A percentile compares a stretch with the other conserved stretches of the same genome.
Conservation (phyloP, 2,797 vertebrate genomes). For the Anableps anableps region DNA sequence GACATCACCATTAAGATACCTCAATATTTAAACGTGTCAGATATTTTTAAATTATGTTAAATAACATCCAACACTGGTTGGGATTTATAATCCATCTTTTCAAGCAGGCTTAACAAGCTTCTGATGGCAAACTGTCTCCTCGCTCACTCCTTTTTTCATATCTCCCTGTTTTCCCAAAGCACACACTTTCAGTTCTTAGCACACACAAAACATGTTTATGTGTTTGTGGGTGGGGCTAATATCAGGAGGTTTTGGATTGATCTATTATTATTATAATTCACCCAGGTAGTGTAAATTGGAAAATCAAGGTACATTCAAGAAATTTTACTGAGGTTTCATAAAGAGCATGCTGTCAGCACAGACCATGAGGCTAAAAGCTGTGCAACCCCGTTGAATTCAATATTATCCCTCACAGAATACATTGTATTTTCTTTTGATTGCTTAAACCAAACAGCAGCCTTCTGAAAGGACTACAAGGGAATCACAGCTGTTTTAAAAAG, state of each 20-base stretch:
- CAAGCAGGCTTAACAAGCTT: slow-evolving; percentile 20
- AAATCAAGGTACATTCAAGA: neutral
- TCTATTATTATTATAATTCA: slow-evolving; percentile 3
- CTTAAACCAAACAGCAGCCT: slow-evolving; percentile 22
- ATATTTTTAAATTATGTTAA: slow-evolving; percentile 14
- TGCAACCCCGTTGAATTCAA: slow-evolving; percentile 43
- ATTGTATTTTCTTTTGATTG: slow-evolving; percentile 8
- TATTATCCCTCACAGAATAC: slow-evolving; percentile 17
- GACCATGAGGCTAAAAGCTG: slow-evolving; percentile 37
- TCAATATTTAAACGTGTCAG: slow-evolving; percentile 8
- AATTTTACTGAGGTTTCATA: slow-evolving; percentile 17
- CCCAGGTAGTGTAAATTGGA: slow-evolving; percentile 4
- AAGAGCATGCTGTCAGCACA: slow-evolving; percentile 6
- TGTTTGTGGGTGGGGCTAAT: neutral
- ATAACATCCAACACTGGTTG: slow-evolving; percentile 4
- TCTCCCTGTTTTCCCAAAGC: slow-evolving; percentile 4
- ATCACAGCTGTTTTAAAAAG: neutral
- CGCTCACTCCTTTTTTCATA: slow-evolving; percentile 1
- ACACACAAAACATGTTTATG: neutral
- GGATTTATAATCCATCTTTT: slow-evolving; percentile 33
- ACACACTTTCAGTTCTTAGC: slow-evolving; percentile 20
- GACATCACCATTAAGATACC: neutral
- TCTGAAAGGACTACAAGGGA: slow-evolving; percentile 8
- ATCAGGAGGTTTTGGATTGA: neutral
- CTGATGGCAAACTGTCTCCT: slow-evolving; percentile 11